Evolutionary conservation across 2,888 invertebrate species (phyloP).

Genomic region (Podotricha telesiphe): DNA sequence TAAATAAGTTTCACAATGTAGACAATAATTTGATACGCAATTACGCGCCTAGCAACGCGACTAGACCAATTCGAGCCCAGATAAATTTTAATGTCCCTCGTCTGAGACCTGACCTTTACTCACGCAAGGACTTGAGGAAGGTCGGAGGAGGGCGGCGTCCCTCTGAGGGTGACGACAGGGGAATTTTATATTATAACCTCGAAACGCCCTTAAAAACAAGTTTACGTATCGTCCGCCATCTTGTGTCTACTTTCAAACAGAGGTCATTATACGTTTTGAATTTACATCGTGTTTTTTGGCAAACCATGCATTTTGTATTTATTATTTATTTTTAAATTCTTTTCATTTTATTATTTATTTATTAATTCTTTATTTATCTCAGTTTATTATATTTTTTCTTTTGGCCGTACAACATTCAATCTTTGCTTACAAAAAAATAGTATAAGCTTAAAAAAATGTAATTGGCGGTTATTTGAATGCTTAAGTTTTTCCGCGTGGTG

Average conservation of each 20-base stretch:
- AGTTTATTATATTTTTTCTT: background rate
- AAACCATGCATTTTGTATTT: slow-evolving; percentile 14
- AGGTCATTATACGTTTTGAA: slow-evolving; percentile 47
- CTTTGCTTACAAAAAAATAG: background rate
- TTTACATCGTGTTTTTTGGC: slow-evolving; percentile 30
- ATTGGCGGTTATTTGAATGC: slow-evolving; percentile 1
- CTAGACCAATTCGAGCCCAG: slow-evolving; percentile 39
- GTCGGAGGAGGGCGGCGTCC: slow-evolving; percentile 52
- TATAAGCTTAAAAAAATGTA: slow-evolving; percentile 1
- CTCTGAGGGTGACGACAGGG: slow-evolving; percentile 61
- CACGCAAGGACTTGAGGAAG: slow-evolving; percentile 55
- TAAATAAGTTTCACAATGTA: slow-evolving; percentile 6
- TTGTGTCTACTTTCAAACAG: slow-evolving; percentile 45
- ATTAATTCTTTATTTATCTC: background rate
- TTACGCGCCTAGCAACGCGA: slow-evolving; percentile 35
- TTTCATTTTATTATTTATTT: slow-evolving; percentile 6
- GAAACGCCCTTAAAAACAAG: slow-evolving; percentile 67
- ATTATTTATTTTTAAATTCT: background rate
- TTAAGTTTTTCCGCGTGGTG: background rate
- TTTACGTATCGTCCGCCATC: slow-evolving; percentile 48
- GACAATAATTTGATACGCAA: slow-evolving; percentile 12
- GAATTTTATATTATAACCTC: slow-evolving; percentile 75
- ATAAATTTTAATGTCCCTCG: slow-evolving; percentile 44
- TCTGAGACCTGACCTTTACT: slow-evolving; percentile 62
- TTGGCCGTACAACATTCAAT: background rate